Conservation (phyloP, 2,888 invertebrate species). For the Drosophila atroscutellata region DNA sequence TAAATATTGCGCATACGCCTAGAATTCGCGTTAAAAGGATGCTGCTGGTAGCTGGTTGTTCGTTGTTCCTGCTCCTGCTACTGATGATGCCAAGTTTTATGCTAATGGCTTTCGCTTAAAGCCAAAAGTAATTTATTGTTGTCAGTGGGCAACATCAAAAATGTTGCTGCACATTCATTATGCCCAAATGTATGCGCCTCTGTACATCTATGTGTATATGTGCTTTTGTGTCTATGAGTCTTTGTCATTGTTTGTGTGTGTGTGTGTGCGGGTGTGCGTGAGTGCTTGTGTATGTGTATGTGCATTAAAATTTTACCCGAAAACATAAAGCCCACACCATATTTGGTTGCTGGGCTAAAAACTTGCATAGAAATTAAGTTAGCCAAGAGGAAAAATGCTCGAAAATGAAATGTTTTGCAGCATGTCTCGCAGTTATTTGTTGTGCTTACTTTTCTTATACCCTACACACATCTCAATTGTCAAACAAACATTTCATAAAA, state of each 20-base stretch:
- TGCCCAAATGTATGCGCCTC: constrained; percentile 63
- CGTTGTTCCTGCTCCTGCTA: constrained; percentile 27
- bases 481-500: neutral
- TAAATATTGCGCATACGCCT: constrained; percentile 80
- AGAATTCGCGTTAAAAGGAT: constrained; percentile 64
- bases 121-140: constrained; percentile 81
- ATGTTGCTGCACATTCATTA: constrained; percentile 82
- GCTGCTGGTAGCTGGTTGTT: constrained; percentile 24
- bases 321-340: constrained; percentile 62
- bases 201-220: constrained; percentile 13
- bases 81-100: constrained; percentile 80
- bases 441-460: constrained; percentile 25
- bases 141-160: constrained; percentile 81
- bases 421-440: constrained; percentile 51
- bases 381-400: constrained; percentile 63
- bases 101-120: constrained; percentile 81
- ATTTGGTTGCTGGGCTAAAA: constrained; percentile 47
- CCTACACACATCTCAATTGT: constrained; percentile 1
- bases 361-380: constrained; percentile 78
- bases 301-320: constrained; percentile 76
- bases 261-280: constrained; percentile 9
- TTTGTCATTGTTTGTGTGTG: constrained; percentile 32
- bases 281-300: constrained; percentile 41
- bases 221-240: constrained; percentile 10
- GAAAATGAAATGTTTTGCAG: constrained; percentile 52